Evolutionary conservation across 1,140 invertebrate genomes (phyloP), one percentile per base, ranked within the genome.

Genomic region (Papilio aristodemus): DNA sequence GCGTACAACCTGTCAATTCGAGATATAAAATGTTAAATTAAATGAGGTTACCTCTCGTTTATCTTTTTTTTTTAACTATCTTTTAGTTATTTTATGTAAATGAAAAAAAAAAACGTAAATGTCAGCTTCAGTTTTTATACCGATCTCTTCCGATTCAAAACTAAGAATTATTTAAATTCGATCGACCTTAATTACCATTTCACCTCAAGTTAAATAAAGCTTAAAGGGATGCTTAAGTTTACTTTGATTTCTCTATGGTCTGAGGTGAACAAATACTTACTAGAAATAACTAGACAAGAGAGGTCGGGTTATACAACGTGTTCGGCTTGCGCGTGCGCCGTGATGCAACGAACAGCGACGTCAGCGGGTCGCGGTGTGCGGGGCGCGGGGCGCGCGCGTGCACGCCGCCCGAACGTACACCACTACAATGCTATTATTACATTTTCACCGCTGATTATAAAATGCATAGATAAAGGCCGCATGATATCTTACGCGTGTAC

Each of bases 271-370:
- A 32, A 14, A 14, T 14, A 32, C 27, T 54, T 27, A 59, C 68
- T 70, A 32, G 60, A 67, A 41, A 57, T 37, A 71, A 43, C 57
- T 57, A 46, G 17, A 9, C 41, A 38, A 39, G 58, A 11, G 36
- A n/a, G 36, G 58, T 71, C 64, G 43, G 68, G 72, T 79, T 79
- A 79, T 79, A 75, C 71, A 79, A 77, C 39, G 69, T 68, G 57
- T 57, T 68, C 71, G 50, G 19, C 43, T 63, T 77, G 72, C 75
- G 70, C 79, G 72, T 76, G 75, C 77, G 64, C 72, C 62, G 62
- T 79, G 81, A 80, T 80, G 83, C 75, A 85, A 83, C 67, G 70
- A 59, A 69, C 75, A 76, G 78, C n/a, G n/a, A n/a, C n/a, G n/a
- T n/a, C n/a, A n/a, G n/a, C n/a, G n/a, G n/a, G n/a, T n/a, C n/a